Base-by-base conservation (phyloP, 64 coral and sea anemone species). In the Stichodactyla helianthus region DNA sequence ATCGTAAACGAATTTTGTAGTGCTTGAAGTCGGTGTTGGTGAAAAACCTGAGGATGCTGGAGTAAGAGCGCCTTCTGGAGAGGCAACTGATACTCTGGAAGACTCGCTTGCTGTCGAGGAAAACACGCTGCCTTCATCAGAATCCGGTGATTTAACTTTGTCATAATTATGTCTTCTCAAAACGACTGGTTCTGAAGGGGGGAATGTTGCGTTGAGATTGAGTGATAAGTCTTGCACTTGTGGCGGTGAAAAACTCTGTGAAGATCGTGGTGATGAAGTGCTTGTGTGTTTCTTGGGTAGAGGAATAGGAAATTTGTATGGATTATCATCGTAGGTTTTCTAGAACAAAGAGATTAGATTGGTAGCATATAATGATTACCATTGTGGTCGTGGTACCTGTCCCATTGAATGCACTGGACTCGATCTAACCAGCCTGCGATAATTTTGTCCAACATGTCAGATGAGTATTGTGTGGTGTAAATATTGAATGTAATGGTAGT, bases 251-350 rank as follows among this genome's bases (percentile, higher is more conserved):
- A 71, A 89, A 8, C 64, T 64, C 13, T 82, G 88, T 19, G 88
- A 55, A 31, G 28, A 60, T 19, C 58, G 51, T 54, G 88, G 23
- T 31, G 68, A 74, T 74, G 28, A 28, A 65, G 71, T 55, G 83
- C n/a, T 63, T 67, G 19, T n/a, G 55, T 35, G 83, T 15, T 85
- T 90, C 83, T 85, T 86, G 23, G 89, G 89, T 54, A 84, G 83
- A 52, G 84, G 18, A 1, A 84, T 76, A 11, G 89, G 89, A 19
- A 79, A 58, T 80, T 79, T 81, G 19, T 65, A 83, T 52, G 74
- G 53, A 6, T 23, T 14, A 64, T 68, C 20, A 55, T 83, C 26
- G 53, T 55, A 71, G 4, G 54, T 50, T 31, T 15, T 10, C 56
- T 62, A 54, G 54, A 77, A 79, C 13, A 62, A 9, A 74, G 7